Conservation (phyloP, 2,113 vertebrate genomes). For the Atrichornis clamosus region DNA sequence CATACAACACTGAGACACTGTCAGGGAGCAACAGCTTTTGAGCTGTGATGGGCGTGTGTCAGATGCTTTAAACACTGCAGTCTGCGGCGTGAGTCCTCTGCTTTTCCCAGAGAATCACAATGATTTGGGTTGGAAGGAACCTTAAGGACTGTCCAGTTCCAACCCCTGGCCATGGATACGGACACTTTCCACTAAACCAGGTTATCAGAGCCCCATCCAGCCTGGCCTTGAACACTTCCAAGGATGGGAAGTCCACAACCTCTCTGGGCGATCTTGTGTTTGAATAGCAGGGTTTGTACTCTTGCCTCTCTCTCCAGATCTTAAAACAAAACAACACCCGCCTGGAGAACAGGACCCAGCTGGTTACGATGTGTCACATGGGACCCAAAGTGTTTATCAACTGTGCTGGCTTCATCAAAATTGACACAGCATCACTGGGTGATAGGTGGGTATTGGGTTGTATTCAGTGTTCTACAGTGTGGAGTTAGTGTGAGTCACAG, state of each 20-base stretch:
- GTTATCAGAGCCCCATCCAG: background rate
- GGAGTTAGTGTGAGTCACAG: background rate
- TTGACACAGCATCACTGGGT: slow-evolving; percentile 93
- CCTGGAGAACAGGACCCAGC: slow-evolving; percentile 95
- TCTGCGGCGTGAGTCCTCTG: background rate
- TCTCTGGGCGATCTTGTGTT: background rate
- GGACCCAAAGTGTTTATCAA: slow-evolving; percentile 99
- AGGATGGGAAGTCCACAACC: background rate
- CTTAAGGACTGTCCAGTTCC: background rate
- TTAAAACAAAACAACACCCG: slow-evolving; percentile 98
- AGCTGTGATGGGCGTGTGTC: background rate
- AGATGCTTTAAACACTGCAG: background rate
- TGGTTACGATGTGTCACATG: slow-evolving; percentile 99
- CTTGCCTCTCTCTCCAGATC: slow-evolving; percentile 75
- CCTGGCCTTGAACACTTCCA: background rate
- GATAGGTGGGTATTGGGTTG: slow-evolving; percentile 82
- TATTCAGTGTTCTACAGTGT: fast-evolving
- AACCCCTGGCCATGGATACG: background rate
- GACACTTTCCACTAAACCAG: background rate
- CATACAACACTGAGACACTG: background rate
- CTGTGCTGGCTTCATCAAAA: slow-evolving; percentile 98
- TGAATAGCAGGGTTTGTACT: background rate
- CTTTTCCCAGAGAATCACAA: background rate
- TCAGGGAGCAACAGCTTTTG: background rate
- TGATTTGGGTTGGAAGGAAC: background rate